Conservation (phyloP, 1,140 invertebrate species). For the Brachionus sp. region DNA sequence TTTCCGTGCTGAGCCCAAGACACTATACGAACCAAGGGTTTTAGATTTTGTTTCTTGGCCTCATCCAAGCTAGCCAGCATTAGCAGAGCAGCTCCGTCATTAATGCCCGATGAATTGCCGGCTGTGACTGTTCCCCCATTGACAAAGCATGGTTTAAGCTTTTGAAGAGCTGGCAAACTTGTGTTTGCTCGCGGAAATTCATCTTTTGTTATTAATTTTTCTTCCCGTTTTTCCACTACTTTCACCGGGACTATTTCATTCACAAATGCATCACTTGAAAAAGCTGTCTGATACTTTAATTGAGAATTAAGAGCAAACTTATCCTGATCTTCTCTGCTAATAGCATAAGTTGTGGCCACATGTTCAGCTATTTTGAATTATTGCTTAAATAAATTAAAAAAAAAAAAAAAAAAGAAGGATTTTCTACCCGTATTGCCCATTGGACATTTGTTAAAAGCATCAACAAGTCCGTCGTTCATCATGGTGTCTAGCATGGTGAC, state of each 20-base stretch:
- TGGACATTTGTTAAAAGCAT: slow-evolving; percentile 73
- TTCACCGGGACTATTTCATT: slow-evolving; percentile 52
- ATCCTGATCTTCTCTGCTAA: slow-evolving; percentile 74
- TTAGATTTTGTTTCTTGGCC: slow-evolving; percentile 61
- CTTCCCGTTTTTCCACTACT: slow-evolving; percentile 14
- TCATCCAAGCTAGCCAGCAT: slow-evolving; percentile 67
- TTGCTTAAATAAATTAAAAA: neutral
- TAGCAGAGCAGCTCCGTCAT: slow-evolving; percentile 79
- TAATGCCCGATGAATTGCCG: slow-evolving; percentile 64
- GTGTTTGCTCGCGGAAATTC: slow-evolving; percentile 57
- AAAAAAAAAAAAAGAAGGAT: neutral
- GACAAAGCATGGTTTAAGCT: slow-evolving; percentile 56
- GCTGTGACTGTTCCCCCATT: slow-evolving; percentile 59
- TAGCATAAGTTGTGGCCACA: slow-evolving; percentile 68
- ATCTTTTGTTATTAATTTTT: slow-evolving; percentile 51
- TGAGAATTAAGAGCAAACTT: slow-evolving; percentile 71
- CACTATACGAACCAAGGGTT: slow-evolving; percentile 53
- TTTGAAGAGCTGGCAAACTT: slow-evolving; percentile 54
- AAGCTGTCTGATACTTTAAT: slow-evolving; percentile 66
- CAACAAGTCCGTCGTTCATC: slow-evolving; percentile 73
- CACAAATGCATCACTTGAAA: slow-evolving; percentile 67
- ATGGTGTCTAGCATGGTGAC: slow-evolving; percentile 68
- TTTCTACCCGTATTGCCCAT: slow-evolving; percentile 77
- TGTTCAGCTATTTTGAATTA: slow-evolving; percentile 68
- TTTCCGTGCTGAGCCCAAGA: slow-evolving; percentile 58